A percentile compares a stretch with the other conserved stretches of the same genome.
These are phyloP conservation scores for Epinephelus fuscoguttatus DNA, from an alignment of 2,113 vertebrate genomes.

Conservation along the genomic window DNA sequence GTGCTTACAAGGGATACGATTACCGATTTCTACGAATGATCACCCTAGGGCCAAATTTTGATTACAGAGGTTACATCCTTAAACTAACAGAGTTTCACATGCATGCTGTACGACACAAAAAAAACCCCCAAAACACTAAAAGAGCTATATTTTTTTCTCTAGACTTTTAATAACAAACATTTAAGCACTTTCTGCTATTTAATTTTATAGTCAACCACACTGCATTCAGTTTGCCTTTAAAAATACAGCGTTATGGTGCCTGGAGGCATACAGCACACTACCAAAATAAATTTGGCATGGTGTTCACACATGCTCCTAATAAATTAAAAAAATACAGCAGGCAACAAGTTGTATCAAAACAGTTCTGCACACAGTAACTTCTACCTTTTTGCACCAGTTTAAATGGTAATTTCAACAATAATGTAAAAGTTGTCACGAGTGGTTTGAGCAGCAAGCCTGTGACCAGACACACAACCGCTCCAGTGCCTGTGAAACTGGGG, in stretches of 20 bases:
- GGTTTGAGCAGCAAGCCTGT: constrained; percentile 8
- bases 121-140: background rate
- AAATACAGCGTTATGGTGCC: background rate
- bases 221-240: background rate
- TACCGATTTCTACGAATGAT: background rate
- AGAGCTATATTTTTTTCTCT: background rate
- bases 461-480: background rate
- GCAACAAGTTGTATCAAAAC: background rate
- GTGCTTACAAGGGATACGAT: background rate
- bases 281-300: background rate
- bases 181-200: background rate
- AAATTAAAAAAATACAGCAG: background rate
- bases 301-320: background rate
- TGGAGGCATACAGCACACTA: too few species aligned
- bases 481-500: constrained; percentile 14
- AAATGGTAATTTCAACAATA: background rate
- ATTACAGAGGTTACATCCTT: background rate
- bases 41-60: background rate
- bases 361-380: background rate
- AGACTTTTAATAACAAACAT: background rate
- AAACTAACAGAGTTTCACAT: background rate
- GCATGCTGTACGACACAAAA: background rate
- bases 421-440: background rate
- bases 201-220: background rate
- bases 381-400: background rate